Evolutionary conservation across 2,797 vertebrate species (phyloP), one percentile per base, ranked within the genome.

Genomic region (Fratercula arctica): DNA sequence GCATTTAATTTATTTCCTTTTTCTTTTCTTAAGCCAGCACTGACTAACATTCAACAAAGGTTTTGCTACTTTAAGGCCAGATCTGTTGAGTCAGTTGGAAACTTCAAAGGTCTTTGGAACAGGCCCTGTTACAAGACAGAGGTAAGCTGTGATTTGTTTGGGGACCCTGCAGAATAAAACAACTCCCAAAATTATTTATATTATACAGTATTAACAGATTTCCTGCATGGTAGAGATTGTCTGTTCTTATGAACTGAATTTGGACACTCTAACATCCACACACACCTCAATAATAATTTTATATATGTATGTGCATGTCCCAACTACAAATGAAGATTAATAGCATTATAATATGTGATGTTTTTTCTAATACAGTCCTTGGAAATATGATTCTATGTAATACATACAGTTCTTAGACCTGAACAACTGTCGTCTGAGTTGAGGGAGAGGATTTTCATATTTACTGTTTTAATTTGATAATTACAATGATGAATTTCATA

Each of bases 1-100:
- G 61, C 72, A 72, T 96, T 97, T 97, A 95, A 96, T 95, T 97
- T 97, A 83, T 95, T 95, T 96, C 57, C 68, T 89, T 95, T 94
- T 90, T 81, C 88, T 93, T 92, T 91, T 57, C 79, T 85, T 74
- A 94, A 95, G 39, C 35, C 64, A 64, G 23, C 46, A 80, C 4
- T 17, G 89, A 90, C 64, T 92, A 90, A 88, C 85, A 35, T 96
- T 84, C 84, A 85, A 53, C 48, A 82, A 70, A 94, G 66, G 23
- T 70, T 90, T 96, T 93, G 50, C 57, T 94, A 59, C 51, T 82
- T 93, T 82, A 78, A 21, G 45, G 72, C 68, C 35, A 67, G 35
- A 87, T 95, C 69, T 81, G 29, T 86, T 88, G 57, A 90, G 37
- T 87, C 85, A 91, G 20, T 16, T 50, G 70, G 61, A 95, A 75